Evolutionary conservation across 2,113 vertebrate genomes (phyloP).

Genomic region (Symphodus melops): DNA sequence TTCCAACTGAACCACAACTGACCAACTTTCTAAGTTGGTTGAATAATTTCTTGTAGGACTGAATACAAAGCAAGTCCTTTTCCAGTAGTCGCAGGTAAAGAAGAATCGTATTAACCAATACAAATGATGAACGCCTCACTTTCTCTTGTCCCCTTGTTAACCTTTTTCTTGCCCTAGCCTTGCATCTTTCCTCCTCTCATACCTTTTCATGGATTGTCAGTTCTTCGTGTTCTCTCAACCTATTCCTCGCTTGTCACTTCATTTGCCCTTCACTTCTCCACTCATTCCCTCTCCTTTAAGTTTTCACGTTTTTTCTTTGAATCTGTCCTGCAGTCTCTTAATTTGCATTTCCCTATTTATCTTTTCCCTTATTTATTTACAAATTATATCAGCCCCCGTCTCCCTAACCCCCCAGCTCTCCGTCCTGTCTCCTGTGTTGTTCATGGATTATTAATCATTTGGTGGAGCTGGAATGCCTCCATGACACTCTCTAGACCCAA

Average conservation of each 20-base stretch:
- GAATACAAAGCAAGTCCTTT: too few species aligned
- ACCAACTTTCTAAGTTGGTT: too few species aligned
- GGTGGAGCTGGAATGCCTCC: constrained; percentile 27
- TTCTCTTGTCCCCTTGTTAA: neutral
- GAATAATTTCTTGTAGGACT: too few species aligned
- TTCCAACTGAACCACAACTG: too few species aligned
- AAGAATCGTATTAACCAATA: too few species aligned
- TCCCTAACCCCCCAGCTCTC: constrained; percentile 25
- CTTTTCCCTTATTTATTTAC: neutral
- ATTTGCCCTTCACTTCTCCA: constrained; percentile 17
- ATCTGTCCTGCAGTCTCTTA: neutral
- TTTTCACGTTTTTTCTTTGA: neutral
- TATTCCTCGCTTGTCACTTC: constrained; percentile 14
- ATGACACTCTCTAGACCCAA: constrained; percentile 32
- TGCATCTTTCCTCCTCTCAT: neutral
- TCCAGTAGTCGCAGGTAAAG: too few species aligned
- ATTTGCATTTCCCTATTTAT: neutral
- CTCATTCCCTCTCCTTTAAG: constrained; percentile 20
- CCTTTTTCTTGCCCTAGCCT: constrained; percentile 2
- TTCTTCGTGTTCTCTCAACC: constrained; percentile 4
- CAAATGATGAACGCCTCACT: neutral
- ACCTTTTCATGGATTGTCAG: neutral
- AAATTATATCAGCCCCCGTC: neutral
- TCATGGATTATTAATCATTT: constrained; percentile 63
- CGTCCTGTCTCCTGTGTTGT: constrained; percentile 61